Percentiles rank a stretch among this genome's conserved stretches.
phyloP scores from a whole-genome alignment of 1,140 invertebrate species.

The Chironomus tepperi region DNA sequence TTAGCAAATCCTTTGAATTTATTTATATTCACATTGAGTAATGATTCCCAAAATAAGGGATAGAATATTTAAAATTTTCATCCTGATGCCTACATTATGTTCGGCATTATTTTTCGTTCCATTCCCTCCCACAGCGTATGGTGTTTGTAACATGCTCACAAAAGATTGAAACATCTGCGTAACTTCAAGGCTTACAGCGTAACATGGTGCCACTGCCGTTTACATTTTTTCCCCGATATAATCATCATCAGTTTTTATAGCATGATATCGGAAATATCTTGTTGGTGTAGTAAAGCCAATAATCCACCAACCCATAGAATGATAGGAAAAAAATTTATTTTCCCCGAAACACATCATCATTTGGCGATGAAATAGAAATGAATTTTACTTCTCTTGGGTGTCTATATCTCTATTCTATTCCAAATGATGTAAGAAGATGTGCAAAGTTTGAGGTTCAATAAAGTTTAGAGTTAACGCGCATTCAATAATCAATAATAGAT shows the following conservation, averaged over 20 bases:
- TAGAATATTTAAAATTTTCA: too few species aligned
- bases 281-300: conserved; percentile 5
- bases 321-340: neutral
- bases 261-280: conserved; percentile 6
- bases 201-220: too few species aligned
- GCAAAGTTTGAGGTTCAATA: too few species aligned
- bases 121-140: neutral
- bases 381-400: neutral
- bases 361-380: neutral
- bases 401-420: neutral
- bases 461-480: too few species aligned
- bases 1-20: too few species aligned
- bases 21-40: too few species aligned
- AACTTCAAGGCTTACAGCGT: too few species aligned
- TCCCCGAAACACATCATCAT: conserved; percentile 5
- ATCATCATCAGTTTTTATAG: conserved; percentile 9
- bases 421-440: too few species aligned
- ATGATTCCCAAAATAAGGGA: too few species aligned
- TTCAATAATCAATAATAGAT: too few species aligned
- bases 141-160: neutral
- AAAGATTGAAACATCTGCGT: neutral
- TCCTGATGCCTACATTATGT: too few species aligned
- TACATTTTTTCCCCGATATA: neutral
- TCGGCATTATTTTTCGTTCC: neutral
- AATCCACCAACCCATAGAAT: neutral